phyloP scores from a whole-genome alignment of 2,113 vertebrate species.

The Alethe castanea region DNA sequence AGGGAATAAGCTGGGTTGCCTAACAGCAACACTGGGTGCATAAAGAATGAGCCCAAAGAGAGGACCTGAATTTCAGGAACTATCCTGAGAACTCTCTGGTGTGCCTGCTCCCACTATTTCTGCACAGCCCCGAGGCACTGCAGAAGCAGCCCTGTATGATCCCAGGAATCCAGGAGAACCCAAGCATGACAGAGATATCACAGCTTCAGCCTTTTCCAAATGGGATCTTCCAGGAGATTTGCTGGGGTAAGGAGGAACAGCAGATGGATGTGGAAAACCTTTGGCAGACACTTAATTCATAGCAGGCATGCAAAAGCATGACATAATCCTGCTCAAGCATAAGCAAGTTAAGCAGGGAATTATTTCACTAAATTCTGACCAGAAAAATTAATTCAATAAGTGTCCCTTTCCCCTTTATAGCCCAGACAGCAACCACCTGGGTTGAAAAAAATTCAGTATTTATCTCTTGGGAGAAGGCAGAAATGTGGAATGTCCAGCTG shows the following conservation, averaged over 20 bases:
- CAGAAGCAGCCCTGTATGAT: background rate
- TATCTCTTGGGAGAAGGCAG: background rate
- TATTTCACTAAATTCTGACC: background rate
- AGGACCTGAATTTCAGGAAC: slow-evolving; percentile 28
- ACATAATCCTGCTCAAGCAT: background rate
- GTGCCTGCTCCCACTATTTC: background rate
- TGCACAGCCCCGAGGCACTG: background rate
- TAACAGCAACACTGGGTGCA: background rate
- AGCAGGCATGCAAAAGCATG: background rate
- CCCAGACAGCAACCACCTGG: background rate
- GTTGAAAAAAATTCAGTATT: background rate
- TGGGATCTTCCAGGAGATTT: background rate
- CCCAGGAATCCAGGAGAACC: background rate
- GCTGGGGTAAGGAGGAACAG: background rate
- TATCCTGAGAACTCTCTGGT: background rate
- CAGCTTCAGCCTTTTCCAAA: background rate
- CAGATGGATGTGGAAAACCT: background rate
- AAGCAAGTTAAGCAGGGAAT: background rate
- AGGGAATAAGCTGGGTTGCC: background rate
- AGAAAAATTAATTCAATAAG: background rate
- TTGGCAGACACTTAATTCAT: background rate
- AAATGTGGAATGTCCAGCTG: background rate
- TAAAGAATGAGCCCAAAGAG: background rate
- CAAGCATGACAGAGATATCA: background rate
- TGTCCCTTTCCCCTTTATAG: background rate